Evolutionary conservation across 2,888 invertebrate species (phyloP).

Genomic region (Oligia latruncula): DNA sequence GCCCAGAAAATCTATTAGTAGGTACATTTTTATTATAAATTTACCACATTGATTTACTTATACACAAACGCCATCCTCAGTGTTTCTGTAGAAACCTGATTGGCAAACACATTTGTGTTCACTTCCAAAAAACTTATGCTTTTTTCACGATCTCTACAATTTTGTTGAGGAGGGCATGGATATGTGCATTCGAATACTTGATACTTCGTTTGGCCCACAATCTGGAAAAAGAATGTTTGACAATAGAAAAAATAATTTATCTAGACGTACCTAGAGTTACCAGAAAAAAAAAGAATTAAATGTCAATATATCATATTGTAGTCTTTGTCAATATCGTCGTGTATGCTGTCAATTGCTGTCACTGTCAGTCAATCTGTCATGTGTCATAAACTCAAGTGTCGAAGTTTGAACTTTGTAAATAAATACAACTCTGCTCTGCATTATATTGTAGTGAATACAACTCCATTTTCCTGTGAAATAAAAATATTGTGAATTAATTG

Average conservation of each 20-base stretch:
- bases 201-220: constrained; percentile 12
- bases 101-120: constrained; percentile 17
- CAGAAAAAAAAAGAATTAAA: not conserved
- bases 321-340: too few relatives aligned
- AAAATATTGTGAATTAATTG: not conserved
- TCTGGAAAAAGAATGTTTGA: not conserved
- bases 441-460: too few relatives aligned
- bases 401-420: not conserved
- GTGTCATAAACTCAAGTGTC: too few relatives aligned
- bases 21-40: not conserved
- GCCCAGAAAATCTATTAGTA: too few relatives aligned
- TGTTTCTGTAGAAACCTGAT: constrained; percentile 20
- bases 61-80: constrained; percentile 12
- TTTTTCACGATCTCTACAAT: constrained; percentile 2
- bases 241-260: not conserved
- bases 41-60: constrained; percentile 17
- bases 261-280: not conserved
- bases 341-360: too few relatives aligned
- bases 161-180: constrained; percentile 6
- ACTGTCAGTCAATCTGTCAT: too few relatives aligned
- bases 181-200: not conserved
- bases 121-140: not conserved
- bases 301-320: too few relatives aligned
- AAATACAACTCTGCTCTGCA: not conserved
- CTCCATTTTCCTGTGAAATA: not conserved